Evolutionary conservation across 2,113 vertebrate genomes (phyloP).

Genomic region (Morone chrysops): DNA sequence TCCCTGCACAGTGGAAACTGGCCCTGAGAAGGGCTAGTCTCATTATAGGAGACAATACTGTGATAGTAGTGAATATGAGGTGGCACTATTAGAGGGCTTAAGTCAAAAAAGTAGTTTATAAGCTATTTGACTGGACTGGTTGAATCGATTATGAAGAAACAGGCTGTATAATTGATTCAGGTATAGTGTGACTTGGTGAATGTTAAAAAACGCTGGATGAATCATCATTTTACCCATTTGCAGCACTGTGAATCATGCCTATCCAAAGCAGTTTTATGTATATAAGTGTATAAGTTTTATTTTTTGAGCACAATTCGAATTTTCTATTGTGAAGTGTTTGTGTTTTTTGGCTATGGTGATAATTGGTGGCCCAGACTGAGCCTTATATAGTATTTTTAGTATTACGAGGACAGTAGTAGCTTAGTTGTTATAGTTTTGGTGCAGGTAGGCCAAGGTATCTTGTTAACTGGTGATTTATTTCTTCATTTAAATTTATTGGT

Average conservation of each 20-base stretch:
- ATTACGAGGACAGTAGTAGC: background rate
- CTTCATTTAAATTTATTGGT: background rate
- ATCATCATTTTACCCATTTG: slow-evolving; percentile 51
- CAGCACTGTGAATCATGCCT: slow-evolving; percentile 8
- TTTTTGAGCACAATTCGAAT: background rate
- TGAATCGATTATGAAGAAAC: slow-evolving; percentile 1
- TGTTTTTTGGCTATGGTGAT: slow-evolving; percentile 1
- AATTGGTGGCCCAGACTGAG: background rate
- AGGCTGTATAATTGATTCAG: slow-evolving; percentile 19
- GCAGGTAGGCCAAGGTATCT: slow-evolving; percentile 9
- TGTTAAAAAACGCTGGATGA: slow-evolving; percentile 57
- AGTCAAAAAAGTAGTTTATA: slow-evolving; percentile 10
- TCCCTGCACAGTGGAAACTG: slow-evolving; percentile 61
- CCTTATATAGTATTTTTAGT: background rate
- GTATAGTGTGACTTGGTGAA: slow-evolving; percentile 49
- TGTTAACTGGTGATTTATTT: background rate
- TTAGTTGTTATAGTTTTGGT: slow-evolving; percentile 7
- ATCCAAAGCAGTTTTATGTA: background rate
- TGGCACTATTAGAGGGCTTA: background rate
- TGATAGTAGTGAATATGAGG: slow-evolving; percentile 7
- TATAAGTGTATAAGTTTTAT: no score
- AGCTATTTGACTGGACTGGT: slow-evolving; percentile 2
- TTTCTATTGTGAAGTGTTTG: background rate
- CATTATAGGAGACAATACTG: slow-evolving; percentile 6
- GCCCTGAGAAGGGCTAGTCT: slow-evolving; percentile 58